These are phyloP conservation scores for Mesorhabditis belari DNA, from an alignment of 2,888 invertebrate genomes.

Conservation along the genomic window DNA sequence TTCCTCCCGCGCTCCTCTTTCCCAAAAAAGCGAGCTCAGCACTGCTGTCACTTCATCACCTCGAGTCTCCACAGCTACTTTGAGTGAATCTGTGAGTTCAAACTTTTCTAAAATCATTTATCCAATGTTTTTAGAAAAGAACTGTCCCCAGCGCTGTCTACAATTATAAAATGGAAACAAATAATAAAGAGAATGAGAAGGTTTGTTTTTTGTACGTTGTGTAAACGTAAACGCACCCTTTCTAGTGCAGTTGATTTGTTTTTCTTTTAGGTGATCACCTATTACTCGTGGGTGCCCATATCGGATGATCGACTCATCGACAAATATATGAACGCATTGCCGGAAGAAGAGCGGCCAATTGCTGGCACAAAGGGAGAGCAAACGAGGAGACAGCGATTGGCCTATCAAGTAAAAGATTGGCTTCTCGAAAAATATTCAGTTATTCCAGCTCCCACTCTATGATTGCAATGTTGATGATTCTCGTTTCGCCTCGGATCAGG, in stretches of 20 bases:
- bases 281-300: conserved; percentile 41
- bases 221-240: neutral
- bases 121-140: too few relatives aligned
- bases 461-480: conserved; percentile 44
- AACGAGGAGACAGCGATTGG: conserved; percentile 71
- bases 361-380: conserved; percentile 74
- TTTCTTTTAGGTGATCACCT: conserved; percentile 17
- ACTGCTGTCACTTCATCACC: neutral
- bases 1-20: too few relatives aligned
- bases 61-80: neutral
- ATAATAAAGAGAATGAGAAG: conserved; percentile 3
- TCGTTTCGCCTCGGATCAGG: conserved; percentile 28
- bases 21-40: too few relatives aligned
- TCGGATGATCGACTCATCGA: conserved; percentile 59
- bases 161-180: conserved; percentile 17
- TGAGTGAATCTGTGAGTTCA: too few relatives aligned
- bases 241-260: neutral
- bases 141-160: conserved; percentile 27
- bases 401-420: conserved; percentile 67
- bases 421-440: neutral
- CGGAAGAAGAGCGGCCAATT: conserved; percentile 65
- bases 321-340: conserved; percentile 62
- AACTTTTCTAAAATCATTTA: too few relatives aligned
- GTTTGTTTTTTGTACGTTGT: neutral
- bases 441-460: conserved; percentile 42